Conservation (phyloP, 1,140 invertebrate species). For the Eumaeus atala region DNA sequence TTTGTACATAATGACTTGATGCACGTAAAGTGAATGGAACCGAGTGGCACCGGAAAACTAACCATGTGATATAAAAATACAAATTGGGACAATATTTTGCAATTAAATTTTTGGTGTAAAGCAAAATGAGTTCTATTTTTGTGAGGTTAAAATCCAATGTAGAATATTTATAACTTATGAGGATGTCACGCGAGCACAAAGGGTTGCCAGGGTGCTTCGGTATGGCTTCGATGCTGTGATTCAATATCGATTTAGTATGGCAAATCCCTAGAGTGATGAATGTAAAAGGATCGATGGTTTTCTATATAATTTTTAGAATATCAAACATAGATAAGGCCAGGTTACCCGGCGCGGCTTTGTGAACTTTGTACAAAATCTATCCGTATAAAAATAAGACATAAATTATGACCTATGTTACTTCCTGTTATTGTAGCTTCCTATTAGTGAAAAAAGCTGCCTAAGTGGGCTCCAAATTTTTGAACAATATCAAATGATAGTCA, state of each 20-base stretch:
- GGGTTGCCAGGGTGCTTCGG: slow-evolving; percentile 1
- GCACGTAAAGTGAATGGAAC: neutral
- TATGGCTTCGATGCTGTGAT: slow-evolving; percentile 10
- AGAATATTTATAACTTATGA: neutral
- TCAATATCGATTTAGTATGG: slow-evolving; percentile 3
- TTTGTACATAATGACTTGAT: too few relatives aligned
- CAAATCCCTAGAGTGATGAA: neutral
- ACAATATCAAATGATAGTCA: too few relatives aligned
- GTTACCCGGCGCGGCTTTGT: too few relatives aligned
- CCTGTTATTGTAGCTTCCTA: too few relatives aligned
- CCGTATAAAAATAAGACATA: too few relatives aligned
- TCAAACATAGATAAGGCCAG: too few relatives aligned
- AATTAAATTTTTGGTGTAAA: neutral
- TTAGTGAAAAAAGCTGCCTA: too few relatives aligned
- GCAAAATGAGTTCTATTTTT: neutral
- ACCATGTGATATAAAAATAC: slow-evolving; percentile 23
- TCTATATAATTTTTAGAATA: too few relatives aligned
- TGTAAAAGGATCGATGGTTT: neutral
- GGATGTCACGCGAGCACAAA: slow-evolving; percentile 5
- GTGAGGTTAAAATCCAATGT: neutral
- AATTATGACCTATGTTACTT: too few relatives aligned
- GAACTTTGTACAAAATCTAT: too few relatives aligned
- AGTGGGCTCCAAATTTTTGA: too few relatives aligned
- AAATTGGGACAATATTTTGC: slow-evolving; percentile 35
- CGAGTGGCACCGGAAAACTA: slow-evolving; percentile 15